Evolutionary conservation across 2,113 vertebrate genomes (phyloP).

Genomic region (zebrafish (Danio rerio)): DNA sequence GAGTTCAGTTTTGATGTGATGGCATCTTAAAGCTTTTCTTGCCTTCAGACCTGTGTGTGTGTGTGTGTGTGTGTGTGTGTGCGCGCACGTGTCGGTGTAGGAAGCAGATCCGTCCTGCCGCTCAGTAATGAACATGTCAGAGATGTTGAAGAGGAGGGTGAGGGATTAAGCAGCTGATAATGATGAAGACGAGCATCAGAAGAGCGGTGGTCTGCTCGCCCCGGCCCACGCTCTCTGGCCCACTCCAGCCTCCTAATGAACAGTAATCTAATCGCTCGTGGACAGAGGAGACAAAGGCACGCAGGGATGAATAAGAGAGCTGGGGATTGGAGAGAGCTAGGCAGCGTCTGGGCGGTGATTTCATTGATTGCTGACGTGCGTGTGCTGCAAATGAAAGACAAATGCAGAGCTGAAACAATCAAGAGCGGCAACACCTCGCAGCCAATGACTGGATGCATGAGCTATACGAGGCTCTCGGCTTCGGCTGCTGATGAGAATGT

Average conservation of each 20-base stretch:
- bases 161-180: conserved; percentile 79
- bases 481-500: background rate
- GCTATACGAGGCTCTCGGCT: conserved; percentile 31
- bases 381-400: conserved; percentile 22
- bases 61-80: conserved; percentile 49
- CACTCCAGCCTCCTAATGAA: conserved; percentile 70
- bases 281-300: conserved; percentile 66
- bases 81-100: conserved; percentile 59
- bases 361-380: conserved; percentile 9
- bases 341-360: conserved; percentile 51
- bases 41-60: background rate
- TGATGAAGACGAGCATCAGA: conserved; percentile 73
- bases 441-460: background rate
- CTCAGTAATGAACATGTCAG: conserved; percentile 74
- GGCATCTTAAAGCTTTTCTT: background rate
- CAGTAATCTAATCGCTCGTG: conserved; percentile 79
- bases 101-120: conserved; percentile 45
- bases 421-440: background rate
- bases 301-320: conserved; percentile 64
- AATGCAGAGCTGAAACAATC: conserved; percentile 13
- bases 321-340: conserved; percentile 35
- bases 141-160: conserved; percentile 72
- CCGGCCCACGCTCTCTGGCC: conserved; percentile 58
- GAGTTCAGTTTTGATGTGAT: no score
- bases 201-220: conserved; percentile 55